Evolutionary conservation across 2,888 invertebrate species (phyloP).

Genomic region (Cacoxenus indagator): DNA sequence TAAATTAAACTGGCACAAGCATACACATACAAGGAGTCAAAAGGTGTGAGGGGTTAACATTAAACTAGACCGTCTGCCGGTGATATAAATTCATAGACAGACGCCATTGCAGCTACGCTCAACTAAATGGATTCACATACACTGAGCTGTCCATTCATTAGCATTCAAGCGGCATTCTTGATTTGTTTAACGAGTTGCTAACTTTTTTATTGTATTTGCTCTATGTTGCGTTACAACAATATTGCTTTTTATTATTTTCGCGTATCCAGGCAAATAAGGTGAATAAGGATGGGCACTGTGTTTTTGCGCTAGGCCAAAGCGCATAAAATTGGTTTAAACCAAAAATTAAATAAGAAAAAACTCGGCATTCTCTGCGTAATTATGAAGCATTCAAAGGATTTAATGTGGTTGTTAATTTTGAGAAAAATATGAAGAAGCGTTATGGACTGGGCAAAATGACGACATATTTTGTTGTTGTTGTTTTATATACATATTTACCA

Average conservation of each 20-base stretch:
- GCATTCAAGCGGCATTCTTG: constrained; percentile 29
- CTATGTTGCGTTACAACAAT: neutral
- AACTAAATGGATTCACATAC: neutral
- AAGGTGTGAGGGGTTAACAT: neutral
- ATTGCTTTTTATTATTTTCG: neutral
- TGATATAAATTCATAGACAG: neutral
- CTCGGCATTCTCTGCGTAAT: no score
- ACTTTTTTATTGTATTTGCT: neutral
- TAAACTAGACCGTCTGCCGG: neutral
- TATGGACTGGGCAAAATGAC: no score
- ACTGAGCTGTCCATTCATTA: constrained; percentile 31
- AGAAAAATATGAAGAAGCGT: no score
- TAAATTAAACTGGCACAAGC: neutral
- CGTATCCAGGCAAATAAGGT: neutral
- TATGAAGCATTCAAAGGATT: no score
- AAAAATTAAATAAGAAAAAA: no score
- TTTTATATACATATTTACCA: no score
- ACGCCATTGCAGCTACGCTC: neutral
- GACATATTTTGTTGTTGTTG: no score
- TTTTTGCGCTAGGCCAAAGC: no score
- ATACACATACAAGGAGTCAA: neutral
- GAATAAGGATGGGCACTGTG: no score
- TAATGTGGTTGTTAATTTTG: no score
- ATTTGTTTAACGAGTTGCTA: constrained; percentile 28
- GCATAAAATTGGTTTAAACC: no score